Evolutionary conservation across 2,113 vertebrate species (phyloP).

Genomic region (Nannobrachium achirus): DNA sequence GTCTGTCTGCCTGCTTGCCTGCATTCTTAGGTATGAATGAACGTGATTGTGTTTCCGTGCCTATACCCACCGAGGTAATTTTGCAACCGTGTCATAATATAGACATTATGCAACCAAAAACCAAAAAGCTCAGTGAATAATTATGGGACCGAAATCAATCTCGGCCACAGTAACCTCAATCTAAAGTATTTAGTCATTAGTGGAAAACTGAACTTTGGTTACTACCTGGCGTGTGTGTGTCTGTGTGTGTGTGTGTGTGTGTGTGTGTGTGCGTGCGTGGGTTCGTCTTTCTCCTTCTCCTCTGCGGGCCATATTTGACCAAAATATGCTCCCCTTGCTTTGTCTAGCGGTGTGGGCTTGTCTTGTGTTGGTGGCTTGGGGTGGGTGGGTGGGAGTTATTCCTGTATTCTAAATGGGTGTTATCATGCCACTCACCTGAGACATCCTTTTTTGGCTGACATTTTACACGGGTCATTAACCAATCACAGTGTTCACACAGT

Average conservation of each 20-base stretch:
- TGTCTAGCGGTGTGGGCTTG: slow-evolving; percentile 5
- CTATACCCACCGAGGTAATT: not conserved
- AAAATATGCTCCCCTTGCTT: slow-evolving; percentile 47
- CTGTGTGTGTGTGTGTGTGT: not conserved
- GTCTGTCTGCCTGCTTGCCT: not conserved
- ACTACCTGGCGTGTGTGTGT: not conserved
- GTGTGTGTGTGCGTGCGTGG: slow-evolving; percentile 27
- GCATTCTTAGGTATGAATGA: not conserved
- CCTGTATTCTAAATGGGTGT: slow-evolving; percentile 38
- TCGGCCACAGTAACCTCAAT: too few relatives aligned
- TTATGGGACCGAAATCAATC: too few relatives aligned
- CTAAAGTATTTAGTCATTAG: too few relatives aligned
- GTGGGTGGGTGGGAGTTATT: not conserved
- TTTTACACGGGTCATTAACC: slow-evolving; percentile 47
- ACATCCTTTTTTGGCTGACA: slow-evolving; percentile 11
- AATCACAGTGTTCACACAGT: slow-evolving; percentile 53
- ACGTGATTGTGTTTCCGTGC: not conserved
- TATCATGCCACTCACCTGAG: slow-evolving; percentile 4
- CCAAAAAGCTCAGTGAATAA: too few relatives aligned
- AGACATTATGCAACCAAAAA: too few relatives aligned
- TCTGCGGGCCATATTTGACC: slow-evolving; percentile 33
- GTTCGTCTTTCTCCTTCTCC: slow-evolving; percentile 30
- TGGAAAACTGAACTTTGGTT: too few relatives aligned
- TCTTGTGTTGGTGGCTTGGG: slow-evolving; percentile 7
- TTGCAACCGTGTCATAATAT: too few relatives aligned